Evolutionary conservation across 1,140 invertebrate genomes (phyloP).

Genomic region (Pemphigus obesinymphae): DNA sequence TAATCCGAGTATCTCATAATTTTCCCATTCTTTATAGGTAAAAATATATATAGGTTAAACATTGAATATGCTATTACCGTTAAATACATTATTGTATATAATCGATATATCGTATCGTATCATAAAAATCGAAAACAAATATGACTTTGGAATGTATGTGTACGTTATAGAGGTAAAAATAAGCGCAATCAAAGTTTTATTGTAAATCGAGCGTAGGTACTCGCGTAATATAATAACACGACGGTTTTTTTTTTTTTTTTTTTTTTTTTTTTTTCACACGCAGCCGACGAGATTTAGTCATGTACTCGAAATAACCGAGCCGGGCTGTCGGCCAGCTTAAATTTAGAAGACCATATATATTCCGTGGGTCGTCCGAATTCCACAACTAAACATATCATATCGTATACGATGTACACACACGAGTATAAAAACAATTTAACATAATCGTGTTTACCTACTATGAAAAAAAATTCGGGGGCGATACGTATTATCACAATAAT

Average conservation of each 20-base stretch:
- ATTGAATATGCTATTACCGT: too few species aligned
- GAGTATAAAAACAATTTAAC: background rate
- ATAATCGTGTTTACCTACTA: background rate
- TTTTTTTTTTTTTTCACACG: too few species aligned
- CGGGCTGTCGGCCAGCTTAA: slow-evolving; percentile 13
- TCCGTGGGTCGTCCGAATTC: slow-evolving; percentile 31
- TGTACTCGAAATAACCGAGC: slow-evolving; percentile 3
- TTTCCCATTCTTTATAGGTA: too few species aligned
- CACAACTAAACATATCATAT: background rate
- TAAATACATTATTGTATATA: too few species aligned
- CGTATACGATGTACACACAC: too few species aligned
- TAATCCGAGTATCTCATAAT: too few species aligned
- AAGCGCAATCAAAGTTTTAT: background rate
- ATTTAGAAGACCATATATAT: slow-evolving; percentile 11
- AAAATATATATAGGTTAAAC: too few species aligned
- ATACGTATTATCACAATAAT: background rate
- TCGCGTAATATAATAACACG: background rate
- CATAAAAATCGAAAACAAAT: too few species aligned
- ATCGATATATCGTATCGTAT: too few species aligned
- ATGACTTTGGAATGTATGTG: too few species aligned
- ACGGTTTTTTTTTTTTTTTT: background rate
- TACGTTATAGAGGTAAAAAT: too few species aligned
- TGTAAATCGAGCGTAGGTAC: background rate
- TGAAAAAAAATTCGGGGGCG: background rate
- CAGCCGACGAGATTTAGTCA: background rate